phyloP scores from a whole-genome alignment of 1,140 invertebrate genomes.

The Notospermus geniculatus region DNA sequence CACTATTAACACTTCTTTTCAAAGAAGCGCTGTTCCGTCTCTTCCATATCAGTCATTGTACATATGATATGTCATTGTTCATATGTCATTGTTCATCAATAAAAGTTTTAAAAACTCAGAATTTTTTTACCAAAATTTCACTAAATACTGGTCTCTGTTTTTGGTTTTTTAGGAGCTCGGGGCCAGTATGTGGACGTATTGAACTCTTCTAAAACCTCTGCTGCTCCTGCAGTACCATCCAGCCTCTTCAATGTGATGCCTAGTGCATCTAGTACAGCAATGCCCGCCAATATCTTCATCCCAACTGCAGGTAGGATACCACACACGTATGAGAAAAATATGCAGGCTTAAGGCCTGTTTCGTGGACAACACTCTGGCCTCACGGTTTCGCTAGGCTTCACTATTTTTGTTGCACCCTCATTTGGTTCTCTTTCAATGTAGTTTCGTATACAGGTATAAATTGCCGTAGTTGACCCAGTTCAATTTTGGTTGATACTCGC shows the following conservation, averaged over 20 bases:
- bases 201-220: conserved; percentile 62
- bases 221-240: conserved; percentile 28
- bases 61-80: no score
- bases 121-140: background rate
- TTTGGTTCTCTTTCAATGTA: background rate
- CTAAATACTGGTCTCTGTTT: conserved; percentile 3
- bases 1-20: no score
- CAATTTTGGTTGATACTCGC: background rate
- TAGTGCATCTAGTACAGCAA: conserved; percentile 15
- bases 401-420: background rate
- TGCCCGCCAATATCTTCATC: conserved; percentile 32
- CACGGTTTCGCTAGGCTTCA: no score
- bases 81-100: conserved; percentile 2
- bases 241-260: conserved; percentile 39
- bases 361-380: no score
- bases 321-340: background rate
- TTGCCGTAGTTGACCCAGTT: no score
- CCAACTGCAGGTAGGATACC: conserved; percentile 20
- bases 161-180: conserved; percentile 65
- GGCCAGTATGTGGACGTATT: conserved; percentile 84
- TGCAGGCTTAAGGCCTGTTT: background rate
- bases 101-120: conserved; percentile 14
- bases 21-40: no score
- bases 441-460: background rate
- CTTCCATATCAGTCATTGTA: background rate